phyloP scores from a whole-genome alignment of 2,113 vertebrate species.

The Mellivora capensis region DNA sequence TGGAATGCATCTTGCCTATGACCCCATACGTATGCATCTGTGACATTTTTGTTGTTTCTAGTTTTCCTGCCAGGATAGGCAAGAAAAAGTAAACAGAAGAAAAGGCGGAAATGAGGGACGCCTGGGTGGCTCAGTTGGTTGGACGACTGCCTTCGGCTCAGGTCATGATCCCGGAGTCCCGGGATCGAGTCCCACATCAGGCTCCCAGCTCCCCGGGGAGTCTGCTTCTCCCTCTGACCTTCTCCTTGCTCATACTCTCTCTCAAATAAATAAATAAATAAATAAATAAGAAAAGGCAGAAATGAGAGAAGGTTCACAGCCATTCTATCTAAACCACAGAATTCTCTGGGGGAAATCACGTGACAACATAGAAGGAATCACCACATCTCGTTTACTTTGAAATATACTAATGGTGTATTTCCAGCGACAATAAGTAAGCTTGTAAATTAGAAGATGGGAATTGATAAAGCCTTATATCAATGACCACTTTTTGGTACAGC shows the following conservation, averaged over 20 bases:
- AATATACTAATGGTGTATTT: not conserved
- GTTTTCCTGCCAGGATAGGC: not conserved
- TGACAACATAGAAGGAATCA: not conserved
- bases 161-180: too few relatives aligned
- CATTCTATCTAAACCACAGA: not conserved
- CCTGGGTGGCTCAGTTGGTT: too few relatives aligned
- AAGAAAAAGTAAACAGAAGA: not conserved
- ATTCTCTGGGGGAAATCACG: not conserved
- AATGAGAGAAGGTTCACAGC: not conserved
- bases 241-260: too few relatives aligned
- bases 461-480: not conserved
- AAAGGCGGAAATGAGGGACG: not conserved
- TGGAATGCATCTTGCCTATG: slow-evolving; percentile 12
- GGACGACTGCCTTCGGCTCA: too few relatives aligned
- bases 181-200: too few relatives aligned
- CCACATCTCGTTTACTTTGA: not conserved
- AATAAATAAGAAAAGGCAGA: not conserved
- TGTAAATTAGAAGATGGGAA: not conserved
- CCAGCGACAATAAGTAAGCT: not conserved
- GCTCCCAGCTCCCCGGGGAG: too few relatives aligned
- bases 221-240: too few relatives aligned
- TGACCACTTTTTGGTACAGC: not conserved
- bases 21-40: not conserved
- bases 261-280: too few relatives aligned
- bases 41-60: not conserved